These are phyloP conservation scores for Ctenochaetus hawaiiensis DNA, from an alignment of 2,797 vertebrate species.

Conservation along the genomic window DNA sequence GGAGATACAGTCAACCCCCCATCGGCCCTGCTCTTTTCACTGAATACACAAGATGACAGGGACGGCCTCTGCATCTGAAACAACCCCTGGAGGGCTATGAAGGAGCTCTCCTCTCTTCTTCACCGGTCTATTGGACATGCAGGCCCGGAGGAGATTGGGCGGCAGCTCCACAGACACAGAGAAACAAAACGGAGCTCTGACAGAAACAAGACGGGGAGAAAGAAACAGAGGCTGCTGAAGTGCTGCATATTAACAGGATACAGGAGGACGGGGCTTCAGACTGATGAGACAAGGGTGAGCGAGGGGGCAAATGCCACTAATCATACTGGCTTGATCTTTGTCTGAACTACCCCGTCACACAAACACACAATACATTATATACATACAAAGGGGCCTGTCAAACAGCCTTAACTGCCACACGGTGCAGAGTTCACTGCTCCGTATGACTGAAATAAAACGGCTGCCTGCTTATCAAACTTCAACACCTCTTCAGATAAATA, in stretches of 20 bases:
- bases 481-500: not conserved
- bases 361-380: slow-evolving; percentile 29
- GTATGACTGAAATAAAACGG: not conserved
- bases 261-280: slow-evolving; percentile 51
- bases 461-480: slow-evolving; percentile 11
- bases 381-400: slow-evolving; percentile 18
- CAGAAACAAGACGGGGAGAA: slow-evolving; percentile 56
- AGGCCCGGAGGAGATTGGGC: slow-evolving; percentile 39
- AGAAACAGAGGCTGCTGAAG: slow-evolving; percentile 39
- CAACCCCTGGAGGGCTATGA: slow-evolving; percentile 56
- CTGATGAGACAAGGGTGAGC: slow-evolving; percentile 21
- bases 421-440: slow-evolving; percentile 18
- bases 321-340: slow-evolving; percentile 48
- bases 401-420: slow-evolving; percentile 19
- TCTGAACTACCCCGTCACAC: slow-evolving; percentile 21
- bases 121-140: slow-evolving; percentile 40
- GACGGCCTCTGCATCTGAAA: slow-evolving; percentile 72
- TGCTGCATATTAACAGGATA: slow-evolving; percentile 52
- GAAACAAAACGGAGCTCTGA: slow-evolving; percentile 41
- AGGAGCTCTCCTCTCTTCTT: slow-evolving; percentile 56
- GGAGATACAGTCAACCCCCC: slow-evolving; percentile 70
- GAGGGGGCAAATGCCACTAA: slow-evolving; percentile 44
- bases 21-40: slow-evolving; percentile 71
- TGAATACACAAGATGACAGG: slow-evolving; percentile 76
- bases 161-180: slow-evolving; percentile 49